phyloP scores from a whole-genome alignment of 2,797 vertebrate genomes.

The Microhierax caerulescens region DNA sequence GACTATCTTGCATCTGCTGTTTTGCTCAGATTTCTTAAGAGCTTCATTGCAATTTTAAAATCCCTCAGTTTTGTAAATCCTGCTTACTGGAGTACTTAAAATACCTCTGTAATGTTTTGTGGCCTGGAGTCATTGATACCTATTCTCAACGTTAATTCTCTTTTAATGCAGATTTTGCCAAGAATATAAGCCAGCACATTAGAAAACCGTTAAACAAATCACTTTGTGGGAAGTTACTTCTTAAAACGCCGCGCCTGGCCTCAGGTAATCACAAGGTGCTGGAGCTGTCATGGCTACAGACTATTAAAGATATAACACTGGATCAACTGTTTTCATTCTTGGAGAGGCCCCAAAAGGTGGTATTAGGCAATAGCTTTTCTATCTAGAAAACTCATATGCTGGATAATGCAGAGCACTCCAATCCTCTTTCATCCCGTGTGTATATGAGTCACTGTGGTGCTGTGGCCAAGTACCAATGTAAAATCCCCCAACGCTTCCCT shows the following conservation, averaged over 20 bases:
- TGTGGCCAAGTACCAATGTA: neutral
- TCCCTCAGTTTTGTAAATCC: neutral
- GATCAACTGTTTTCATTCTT: neutral
- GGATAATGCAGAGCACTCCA: neutral
- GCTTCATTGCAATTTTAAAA: neutral
- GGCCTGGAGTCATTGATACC: neutral
- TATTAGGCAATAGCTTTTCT: neutral
- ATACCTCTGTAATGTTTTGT: neutral
- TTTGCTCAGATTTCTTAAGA: neutral
- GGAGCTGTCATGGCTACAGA: neutral
- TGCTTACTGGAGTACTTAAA: neutral
- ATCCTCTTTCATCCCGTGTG: neutral
- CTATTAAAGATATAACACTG: neutral
- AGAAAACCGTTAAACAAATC: neutral
- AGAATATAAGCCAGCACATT: neutral
- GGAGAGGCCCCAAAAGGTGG: neutral
- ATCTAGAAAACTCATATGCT: neutral
- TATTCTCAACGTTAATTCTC: neutral
- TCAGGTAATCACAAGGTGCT: neutral
- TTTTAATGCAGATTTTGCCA: neutral
- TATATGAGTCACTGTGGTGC: neutral
- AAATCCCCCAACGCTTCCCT: neutral
- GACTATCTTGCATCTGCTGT: neutral
- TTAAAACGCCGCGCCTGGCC: neutral
- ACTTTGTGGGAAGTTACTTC: neutral